Base-by-base conservation (phyloP, 1,140 invertebrate species). In the Ceratoteleas bidentatus region DNA sequence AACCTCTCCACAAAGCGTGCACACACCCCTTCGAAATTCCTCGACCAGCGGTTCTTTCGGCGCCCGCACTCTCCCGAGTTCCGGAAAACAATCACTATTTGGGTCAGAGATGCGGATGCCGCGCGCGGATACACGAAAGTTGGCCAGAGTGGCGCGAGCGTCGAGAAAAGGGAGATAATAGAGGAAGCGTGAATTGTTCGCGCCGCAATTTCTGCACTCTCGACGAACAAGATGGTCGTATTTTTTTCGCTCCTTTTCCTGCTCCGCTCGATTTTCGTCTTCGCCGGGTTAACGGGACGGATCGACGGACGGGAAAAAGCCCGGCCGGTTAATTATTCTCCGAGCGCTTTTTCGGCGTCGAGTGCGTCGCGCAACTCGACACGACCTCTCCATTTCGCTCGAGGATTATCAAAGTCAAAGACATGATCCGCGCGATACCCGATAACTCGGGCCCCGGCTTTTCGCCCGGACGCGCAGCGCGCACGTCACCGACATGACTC, bases 401-500 rank as follows among this genome's bases (percentile, higher is more conserved):
- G 57, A 56, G 73, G 61, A 76, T 81, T 75, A 79, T 77, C 69
- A 65, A 78, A 77, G 81, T 74, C 75, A 79, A 79, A 83, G 81
- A 83, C 70, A 70, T 60, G n/a, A n/a, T n/a, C n/a, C n/a, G n/a
- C n/a, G n/a, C n/a, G n/a, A n/a, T 70, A 62, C 81, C 72, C 65
- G 56, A 66, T 75, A 83, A 75, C 65, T 75, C 69, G 49, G 72
- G 62, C 64, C 62, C 49, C 52, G 58, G 72, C 69, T 68, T 69
- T 70, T 83, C 81, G 75, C 79, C 72, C 72, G 57, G n/a, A n/a
- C n/a, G n/a, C n/a, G n/a, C n/a, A n/a, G n/a, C n/a, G 76, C 54
- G 72, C 61, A 52, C 76, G 81, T 82, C 75, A 82, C 75, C 65
- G 58, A 85, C 84, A 85, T 83, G 86, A 87, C 85, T 85, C 83